A percentile compares a stretch with the other conserved stretches of the same genome.
Conservation (phyloP, 2,797 vertebrate species). For the Protonibea diacanthus region DNA sequence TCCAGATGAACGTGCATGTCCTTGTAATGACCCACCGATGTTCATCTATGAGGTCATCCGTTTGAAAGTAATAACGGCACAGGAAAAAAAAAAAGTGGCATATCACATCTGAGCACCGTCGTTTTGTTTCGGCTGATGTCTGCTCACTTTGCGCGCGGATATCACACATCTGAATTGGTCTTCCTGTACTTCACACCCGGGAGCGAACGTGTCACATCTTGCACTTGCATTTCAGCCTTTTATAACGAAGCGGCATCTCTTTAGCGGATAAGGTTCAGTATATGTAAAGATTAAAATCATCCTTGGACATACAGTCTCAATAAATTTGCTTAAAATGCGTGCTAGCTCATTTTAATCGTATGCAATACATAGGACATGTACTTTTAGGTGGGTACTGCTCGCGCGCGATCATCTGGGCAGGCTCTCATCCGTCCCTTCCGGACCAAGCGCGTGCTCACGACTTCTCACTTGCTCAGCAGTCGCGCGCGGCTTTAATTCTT, state of each 20-base stretch:
- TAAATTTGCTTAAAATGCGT: background rate
- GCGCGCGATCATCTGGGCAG: constrained; percentile 48
- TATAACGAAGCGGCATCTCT: background rate
- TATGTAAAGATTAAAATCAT: background rate
- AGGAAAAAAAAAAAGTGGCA: too few species aligned
- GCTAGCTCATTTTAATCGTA: too few species aligned
- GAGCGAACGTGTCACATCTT: background rate
- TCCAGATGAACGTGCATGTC: too few species aligned
- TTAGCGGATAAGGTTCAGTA: background rate
- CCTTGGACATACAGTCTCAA: background rate
- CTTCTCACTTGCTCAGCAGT: constrained; percentile 15
- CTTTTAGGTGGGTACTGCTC: background rate
- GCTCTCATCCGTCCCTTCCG: constrained; percentile 66
- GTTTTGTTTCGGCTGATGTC: background rate
- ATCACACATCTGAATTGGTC: constrained; percentile 54
- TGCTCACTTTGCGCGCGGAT: constrained; percentile 12
- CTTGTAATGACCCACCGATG: too few species aligned
- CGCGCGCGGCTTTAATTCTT: constrained; percentile 33
- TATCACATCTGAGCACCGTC: background rate
- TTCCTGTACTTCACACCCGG: constrained; percentile 63
- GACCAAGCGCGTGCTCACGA: constrained; percentile 54
- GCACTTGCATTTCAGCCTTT: background rate
- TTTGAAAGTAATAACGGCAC: background rate
- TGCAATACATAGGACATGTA: background rate
- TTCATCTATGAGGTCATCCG: background rate